A percentile compares a stretch with the other conserved stretches of the same genome.
These are phyloP conservation scores for Contarinia nasturtii DNA, from an alignment of 1,140 invertebrate genomes.

Conservation along the genomic window DNA sequence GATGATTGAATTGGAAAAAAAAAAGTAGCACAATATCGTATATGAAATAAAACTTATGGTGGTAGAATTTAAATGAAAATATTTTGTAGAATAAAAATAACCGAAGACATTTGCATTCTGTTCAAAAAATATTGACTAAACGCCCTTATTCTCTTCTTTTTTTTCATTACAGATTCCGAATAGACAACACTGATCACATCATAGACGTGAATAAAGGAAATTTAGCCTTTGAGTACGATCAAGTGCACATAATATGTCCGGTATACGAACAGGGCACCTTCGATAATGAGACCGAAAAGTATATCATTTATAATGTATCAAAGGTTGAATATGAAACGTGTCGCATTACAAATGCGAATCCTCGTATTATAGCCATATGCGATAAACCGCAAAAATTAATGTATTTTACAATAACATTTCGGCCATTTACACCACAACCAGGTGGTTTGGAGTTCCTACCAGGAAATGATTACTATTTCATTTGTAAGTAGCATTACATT, in stretches of 20 bases:
- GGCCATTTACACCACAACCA: slow-evolving; percentile 87
- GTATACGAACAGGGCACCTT: slow-evolving; percentile 71
- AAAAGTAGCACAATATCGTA: too few relatives aligned
- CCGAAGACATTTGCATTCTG: too few relatives aligned
- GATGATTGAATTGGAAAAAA: too few relatives aligned
- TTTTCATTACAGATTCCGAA: slow-evolving; percentile 67
- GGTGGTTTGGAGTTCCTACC: slow-evolving; percentile 85
- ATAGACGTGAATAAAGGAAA: slow-evolving; percentile 92
- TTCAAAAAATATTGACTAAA: too few relatives aligned
- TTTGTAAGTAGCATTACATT: slow-evolving; percentile 43
- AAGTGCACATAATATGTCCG: slow-evolving; percentile 90
- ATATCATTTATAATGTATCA: slow-evolving; percentile 92
- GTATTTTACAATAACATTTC: slow-evolving; percentile 93
- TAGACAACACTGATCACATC: slow-evolving; percentile 94
- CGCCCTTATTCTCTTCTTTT: slow-evolving; percentile 5
- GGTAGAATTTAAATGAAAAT: too few relatives aligned
- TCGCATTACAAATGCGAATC: slow-evolving; percentile 83
- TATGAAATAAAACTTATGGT: too few relatives aligned
- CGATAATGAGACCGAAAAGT: slow-evolving; percentile 81
- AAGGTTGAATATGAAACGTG: slow-evolving; percentile 93
- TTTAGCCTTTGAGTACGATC: slow-evolving; percentile 82
- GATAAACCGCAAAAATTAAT: slow-evolving; percentile 85
- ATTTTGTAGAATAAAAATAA: too few relatives aligned
- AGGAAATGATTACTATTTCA: slow-evolving; percentile 90
- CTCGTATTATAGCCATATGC: slow-evolving; percentile 83